phyloP scores from a whole-genome alignment of 1,140 invertebrate genomes.

The Anastrepha ludens region DNA sequence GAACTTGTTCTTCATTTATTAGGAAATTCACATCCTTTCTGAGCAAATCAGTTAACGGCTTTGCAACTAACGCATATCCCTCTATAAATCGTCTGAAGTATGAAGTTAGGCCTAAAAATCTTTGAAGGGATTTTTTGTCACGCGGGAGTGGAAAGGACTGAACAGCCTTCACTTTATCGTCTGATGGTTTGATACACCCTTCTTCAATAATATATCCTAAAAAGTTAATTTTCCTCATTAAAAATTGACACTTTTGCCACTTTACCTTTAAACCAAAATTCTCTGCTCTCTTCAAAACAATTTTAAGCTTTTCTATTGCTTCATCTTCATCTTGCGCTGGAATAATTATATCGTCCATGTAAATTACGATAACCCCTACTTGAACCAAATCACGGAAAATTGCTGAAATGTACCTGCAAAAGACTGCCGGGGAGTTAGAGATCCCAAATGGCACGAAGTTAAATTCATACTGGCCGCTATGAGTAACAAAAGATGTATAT shows the following conservation, averaged over 20 bases:
- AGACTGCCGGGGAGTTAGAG: conserved; percentile 61
- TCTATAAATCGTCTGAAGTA: conserved; percentile 67
- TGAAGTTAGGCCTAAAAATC: conserved; percentile 65
- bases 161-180: conserved; percentile 59
- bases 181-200: not conserved
- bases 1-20: conserved; percentile 5
- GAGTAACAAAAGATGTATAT: conserved; percentile 39
- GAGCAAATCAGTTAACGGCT: conserved; percentile 60
- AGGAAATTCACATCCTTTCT: conserved; percentile 8
- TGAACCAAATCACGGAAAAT: conserved; percentile 4
- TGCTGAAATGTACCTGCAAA: conserved; percentile 60
- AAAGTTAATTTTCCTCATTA: conserved; percentile 20
- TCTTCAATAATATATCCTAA: conserved; percentile 55
- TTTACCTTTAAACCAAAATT: not conserved
- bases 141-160: conserved; percentile 63
- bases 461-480: conserved; percentile 55
- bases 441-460: conserved; percentile 50
- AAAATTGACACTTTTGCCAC: conserved; percentile 23
- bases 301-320: not conserved
- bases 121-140: conserved; percentile 63
- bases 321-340: not conserved
- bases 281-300: not conserved
- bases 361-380: conserved; percentile 58
- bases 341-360: conserved; percentile 38
- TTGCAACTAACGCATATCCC: conserved; percentile 61